Percentiles rank a stretch among this genome's conserved stretches.
phyloP scores from a whole-genome alignment of 2,113 vertebrate species.

The Nycticorax nycticorax region DNA sequence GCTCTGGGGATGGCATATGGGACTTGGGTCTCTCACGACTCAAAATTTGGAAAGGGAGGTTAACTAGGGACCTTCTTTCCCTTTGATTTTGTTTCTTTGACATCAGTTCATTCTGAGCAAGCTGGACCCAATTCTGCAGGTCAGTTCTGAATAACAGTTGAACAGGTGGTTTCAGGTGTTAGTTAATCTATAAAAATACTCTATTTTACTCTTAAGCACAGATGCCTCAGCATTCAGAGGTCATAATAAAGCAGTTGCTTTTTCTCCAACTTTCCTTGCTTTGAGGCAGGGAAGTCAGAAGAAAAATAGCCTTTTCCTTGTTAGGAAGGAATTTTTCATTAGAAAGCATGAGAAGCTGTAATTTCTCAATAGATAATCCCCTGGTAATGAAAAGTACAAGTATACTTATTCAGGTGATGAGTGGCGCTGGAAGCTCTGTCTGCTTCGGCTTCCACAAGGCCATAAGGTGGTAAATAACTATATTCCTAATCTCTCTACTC shows the following conservation, averaged over 20 bases:
- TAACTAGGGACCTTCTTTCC: not conserved
- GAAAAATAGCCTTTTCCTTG: not conserved
- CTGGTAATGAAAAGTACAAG: not conserved
- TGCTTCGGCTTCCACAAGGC: not conserved
- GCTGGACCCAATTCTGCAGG: not conserved
- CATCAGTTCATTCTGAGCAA: not conserved
- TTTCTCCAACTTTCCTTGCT: not conserved
- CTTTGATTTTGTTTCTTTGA: not conserved
- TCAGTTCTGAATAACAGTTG: not conserved
- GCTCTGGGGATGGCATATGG: accelerated
- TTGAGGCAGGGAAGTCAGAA: not conserved
- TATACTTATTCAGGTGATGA: not conserved
- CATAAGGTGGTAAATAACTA: not conserved
- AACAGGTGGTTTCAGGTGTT: not conserved
- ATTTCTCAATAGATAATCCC: not conserved
- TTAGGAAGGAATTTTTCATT: too few species aligned
- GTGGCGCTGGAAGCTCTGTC: not conserved
- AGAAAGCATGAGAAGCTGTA: not conserved
- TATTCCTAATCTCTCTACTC: not conserved
- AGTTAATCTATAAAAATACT: not conserved
- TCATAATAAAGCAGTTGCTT: not conserved
- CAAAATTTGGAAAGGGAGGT: not conserved
- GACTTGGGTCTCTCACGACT: not conserved
- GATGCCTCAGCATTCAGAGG: not conserved
- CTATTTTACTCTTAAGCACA: not conserved